Evolutionary conservation across 1,140 invertebrate species (phyloP), one percentile per base, ranked within the genome.

Genomic region (Meloidogyne floridensis): DNA sequence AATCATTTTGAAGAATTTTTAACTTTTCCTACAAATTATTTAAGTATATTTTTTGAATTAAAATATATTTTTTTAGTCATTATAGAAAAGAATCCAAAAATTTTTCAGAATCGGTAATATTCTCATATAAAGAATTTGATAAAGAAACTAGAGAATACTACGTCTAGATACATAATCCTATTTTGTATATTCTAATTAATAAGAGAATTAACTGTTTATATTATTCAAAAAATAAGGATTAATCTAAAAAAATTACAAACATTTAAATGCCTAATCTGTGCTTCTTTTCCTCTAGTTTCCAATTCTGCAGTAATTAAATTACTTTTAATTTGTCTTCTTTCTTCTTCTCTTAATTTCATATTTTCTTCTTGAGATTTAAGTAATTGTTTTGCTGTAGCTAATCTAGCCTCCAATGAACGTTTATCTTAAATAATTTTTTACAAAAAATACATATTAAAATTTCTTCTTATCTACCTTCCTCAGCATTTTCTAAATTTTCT

Each of bases 341-440:
- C 88, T 8, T 89, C 88, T 47, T 88, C 87, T 20, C 87, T 87
- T 71, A 87, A 84, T 75, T 88, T 87, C 15, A 89, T 76, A 20
- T 88, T 84, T 75, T 89, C 88, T 82, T 89, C 88, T 78, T 89
- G 88, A n/a, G 89, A 87, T n/a, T 88, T 86, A 51, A 89, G 84
- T 20, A 89, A 77, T 75, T 87, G 84, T 75, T 90, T 89, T n/a
- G 88, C 88, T 53, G 84, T 85, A 15, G 80, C 76, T 42, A 89
- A 80, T 59, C 84, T 83, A 72, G 82, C 77, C 69, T 89, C 88
- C 13, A 89, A 77, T 10, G 89, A 88, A 54, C 88, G 85, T 72
- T 87, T 89, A n/a, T 89, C 87, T 87, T 81, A 8, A 42, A 80
- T 59, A 8, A 53, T 75, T 15, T 13, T 82, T 15, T 32, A 32